These are phyloP conservation scores for Nesospiza acunhae DNA, from an alignment of 2,113 vertebrate species.

Conservation along the genomic window DNA sequence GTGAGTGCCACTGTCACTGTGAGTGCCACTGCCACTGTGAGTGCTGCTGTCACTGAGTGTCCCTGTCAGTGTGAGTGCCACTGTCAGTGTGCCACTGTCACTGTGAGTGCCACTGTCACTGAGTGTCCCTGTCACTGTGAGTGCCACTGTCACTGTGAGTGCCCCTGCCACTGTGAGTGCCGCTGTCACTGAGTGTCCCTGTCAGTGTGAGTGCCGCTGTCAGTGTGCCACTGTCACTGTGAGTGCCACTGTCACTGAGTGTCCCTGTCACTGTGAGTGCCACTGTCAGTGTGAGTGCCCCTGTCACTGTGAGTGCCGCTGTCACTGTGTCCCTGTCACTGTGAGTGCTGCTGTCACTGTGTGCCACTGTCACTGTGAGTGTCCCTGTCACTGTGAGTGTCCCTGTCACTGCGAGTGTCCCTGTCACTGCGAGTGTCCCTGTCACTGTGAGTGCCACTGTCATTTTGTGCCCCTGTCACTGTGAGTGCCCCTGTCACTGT, in stretches of 20 bases:
- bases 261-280: background rate
- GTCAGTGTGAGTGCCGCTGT: no score
- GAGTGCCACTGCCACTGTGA: constrained; percentile 5
- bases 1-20: background rate
- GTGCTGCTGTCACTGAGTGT: constrained; percentile 50
- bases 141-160: no score
- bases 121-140: no score
- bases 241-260: constrained; percentile 75
- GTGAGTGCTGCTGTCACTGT: no score
- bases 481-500: no score
- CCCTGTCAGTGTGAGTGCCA: no score
- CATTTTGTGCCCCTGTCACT: no score
- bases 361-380: constrained; percentile 38
- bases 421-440: no score
- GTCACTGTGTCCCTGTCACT: no score
- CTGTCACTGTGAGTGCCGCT: no score
- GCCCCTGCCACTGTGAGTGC: constrained; percentile 73
- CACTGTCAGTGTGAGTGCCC: no score
- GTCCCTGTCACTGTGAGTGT: constrained; percentile 37
- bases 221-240: constrained; percentile 64
- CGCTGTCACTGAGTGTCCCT: fast-evolving
- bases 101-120: constrained; percentile 36
- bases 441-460: constrained; percentile 32
- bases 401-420: no score
- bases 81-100: fast-evolving